Conservation (phyloP, 2,113 vertebrate genomes). For the Xenus cinereus region DNA sequence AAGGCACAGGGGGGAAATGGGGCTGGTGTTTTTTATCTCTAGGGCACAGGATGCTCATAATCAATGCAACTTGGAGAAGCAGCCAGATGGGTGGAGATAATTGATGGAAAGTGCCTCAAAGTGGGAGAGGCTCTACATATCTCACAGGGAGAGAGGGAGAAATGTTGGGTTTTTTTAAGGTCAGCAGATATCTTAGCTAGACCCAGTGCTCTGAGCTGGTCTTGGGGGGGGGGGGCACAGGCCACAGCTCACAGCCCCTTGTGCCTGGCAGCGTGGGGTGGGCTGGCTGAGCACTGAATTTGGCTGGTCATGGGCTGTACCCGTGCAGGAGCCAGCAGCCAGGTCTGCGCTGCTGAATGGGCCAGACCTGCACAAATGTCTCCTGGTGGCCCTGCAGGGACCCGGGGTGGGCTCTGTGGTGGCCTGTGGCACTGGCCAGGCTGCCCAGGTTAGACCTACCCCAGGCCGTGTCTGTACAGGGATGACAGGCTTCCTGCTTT, state of each 20-base stretch:
- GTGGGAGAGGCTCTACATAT: background rate
- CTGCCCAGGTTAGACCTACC: no score
- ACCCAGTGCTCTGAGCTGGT: background rate
- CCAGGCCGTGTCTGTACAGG: background rate
- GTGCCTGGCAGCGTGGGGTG: background rate
- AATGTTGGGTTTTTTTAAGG: background rate
- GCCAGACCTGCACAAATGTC: rapidly evolving
- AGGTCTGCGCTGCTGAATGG: background rate
- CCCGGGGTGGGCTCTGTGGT: background rate
- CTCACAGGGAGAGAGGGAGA: background rate
- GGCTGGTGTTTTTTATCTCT: slow-evolving; percentile 66
- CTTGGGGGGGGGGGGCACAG: background rate
- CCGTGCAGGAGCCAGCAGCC: background rate
- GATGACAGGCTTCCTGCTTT: background rate
- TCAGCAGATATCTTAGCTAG: background rate
- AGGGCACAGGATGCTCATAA: slow-evolving; percentile 58
- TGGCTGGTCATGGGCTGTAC: background rate
- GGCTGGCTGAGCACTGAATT: rapidly evolving
- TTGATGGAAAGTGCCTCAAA: slow-evolving; percentile 37
- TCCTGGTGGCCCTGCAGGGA: background rate
- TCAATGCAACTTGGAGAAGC: slow-evolving; percentile 39
- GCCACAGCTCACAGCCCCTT: background rate
- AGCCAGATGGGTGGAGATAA: slow-evolving; percentile 57
- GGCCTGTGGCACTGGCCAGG: background rate
- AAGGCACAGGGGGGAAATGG: slow-evolving; percentile 43